Conservation (phyloP, 2,888 invertebrate genomes). For the Melanophora roralis region DNA sequence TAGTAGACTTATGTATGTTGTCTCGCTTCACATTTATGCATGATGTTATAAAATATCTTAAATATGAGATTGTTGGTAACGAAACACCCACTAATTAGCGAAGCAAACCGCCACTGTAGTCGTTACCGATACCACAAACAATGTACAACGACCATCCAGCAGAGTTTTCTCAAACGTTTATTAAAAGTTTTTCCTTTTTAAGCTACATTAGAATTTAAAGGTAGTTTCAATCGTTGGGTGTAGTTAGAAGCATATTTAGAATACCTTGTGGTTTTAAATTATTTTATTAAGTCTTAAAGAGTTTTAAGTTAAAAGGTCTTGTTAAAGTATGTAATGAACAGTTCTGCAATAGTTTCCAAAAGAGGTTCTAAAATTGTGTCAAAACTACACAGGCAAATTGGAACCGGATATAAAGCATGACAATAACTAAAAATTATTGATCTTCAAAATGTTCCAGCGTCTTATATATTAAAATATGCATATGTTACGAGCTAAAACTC, state of each 20-base stretch:
- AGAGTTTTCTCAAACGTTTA: background rate
- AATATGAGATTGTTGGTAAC: conserved; percentile 58
- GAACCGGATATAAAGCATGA: too few species aligned
- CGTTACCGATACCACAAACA: conserved; percentile 23
- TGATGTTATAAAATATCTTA: conserved; percentile 53
- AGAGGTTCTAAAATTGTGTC: too few species aligned
- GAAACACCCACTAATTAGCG: conserved; percentile 64
- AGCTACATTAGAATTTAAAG: background rate
- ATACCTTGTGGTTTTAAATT: too few species aligned
- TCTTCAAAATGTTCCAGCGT: too few species aligned
- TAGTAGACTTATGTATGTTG: background rate
- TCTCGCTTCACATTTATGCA: background rate
- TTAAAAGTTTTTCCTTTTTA: background rate
- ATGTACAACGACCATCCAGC: background rate
- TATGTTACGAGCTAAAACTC: too few species aligned
- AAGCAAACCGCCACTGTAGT: conserved; percentile 55
- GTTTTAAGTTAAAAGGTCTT: too few species aligned
- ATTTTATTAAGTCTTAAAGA: too few species aligned
- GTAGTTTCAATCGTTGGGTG: background rate
- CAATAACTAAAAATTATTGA: too few species aligned
- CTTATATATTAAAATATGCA: too few species aligned
- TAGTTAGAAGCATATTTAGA: background rate
- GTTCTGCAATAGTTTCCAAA: too few species aligned
- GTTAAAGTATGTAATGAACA: too few species aligned
- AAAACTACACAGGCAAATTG: too few species aligned